These are phyloP conservation scores for Platygyra sinensis DNA, from an alignment of 64 coral and sea anemone species.

Conservation along the genomic window DNA sequence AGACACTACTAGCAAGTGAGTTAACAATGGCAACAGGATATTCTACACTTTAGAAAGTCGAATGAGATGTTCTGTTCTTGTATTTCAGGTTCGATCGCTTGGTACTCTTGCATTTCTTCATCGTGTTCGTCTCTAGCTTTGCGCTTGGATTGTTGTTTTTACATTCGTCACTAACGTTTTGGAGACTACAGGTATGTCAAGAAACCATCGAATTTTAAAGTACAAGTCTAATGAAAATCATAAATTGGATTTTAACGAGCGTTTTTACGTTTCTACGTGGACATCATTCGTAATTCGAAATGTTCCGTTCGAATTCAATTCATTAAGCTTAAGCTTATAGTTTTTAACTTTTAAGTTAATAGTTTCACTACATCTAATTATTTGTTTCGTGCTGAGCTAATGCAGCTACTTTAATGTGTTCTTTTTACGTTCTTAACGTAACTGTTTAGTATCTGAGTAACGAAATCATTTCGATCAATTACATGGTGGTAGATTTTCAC, in stretches of 20 bases:
- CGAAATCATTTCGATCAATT: neutral
- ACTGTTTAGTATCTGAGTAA: neutral
- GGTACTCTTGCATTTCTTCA: slow-evolving; percentile 88
- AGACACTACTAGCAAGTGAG: slow-evolving; percentile 38
- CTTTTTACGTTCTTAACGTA: neutral
- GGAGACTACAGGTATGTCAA: slow-evolving; percentile 75
- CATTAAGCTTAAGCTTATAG: neutral
- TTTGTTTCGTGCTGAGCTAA: neutral
- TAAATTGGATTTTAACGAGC: neutral
- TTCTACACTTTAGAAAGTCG: neutral
- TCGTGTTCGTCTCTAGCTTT: slow-evolving; percentile 87
- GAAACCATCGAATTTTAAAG: neutral
- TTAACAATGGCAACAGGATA: neutral
- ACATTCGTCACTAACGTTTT: slow-evolving; percentile 89
- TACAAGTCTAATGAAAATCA: neutral
- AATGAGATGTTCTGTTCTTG: neutral
- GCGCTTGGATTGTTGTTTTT: slow-evolving; percentile 83
- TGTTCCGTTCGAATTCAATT: neutral
- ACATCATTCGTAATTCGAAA: neutral
- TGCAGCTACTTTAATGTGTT: neutral
- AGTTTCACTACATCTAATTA: neutral
- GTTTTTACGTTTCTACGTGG: neutral
- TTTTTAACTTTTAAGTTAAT: neutral
- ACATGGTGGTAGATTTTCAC: neutral
- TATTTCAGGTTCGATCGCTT: slow-evolving; percentile 76